Base-by-base conservation (phyloP, 1,140 invertebrate species). In the Colletes latitarsis region DNA sequence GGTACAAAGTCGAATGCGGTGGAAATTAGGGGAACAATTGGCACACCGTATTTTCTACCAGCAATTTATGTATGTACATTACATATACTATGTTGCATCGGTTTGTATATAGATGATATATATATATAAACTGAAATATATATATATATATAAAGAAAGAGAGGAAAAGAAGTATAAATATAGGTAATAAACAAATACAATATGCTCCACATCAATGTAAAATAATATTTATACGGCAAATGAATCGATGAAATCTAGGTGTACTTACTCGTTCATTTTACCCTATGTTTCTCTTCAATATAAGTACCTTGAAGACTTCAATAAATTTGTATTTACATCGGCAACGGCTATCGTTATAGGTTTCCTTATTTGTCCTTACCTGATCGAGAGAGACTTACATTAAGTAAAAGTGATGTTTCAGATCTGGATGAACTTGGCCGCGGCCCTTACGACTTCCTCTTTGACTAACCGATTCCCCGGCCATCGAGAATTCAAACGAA, bases 291-390 rank as follows among this genome's bases (percentile, higher is more conserved):
- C 46, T 67, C 64, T 88, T 84, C 21, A 81, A 46, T 53, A 78
- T 66, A 62, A 83, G 64, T 53, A 86, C 63, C 30, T 83, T 88
- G 12, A 83, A 83, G 49, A 90, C 82, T 87, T 87, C 84, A 90
- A 90, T 90, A 90, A 89, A 90, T 90, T 90, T 89, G 64, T 90
- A 88, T 89, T 83, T 82, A 83, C 88, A 83, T 49, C 60, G 10
- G 68, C 39, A 43, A 15, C 3, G 49, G 1, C 8, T 69, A 30
- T 64, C 58, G 19, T 10, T 64, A 43, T 30, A 30, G 30, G 30
- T 2, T 30, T 30, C 30, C 2, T 64, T 43, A 9, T 12, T 14
- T 53, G 52, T 12, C 43, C 8, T 43, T 43, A 9, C 5, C 43
- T 9, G 43, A 4, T 43, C 4, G 43, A 43, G 8, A 4, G 30